Evolutionary conservation across 2,888 invertebrate species (phyloP), one percentile per base, ranked within the genome.

Genomic region (Neoitamus cyanurus): DNA sequence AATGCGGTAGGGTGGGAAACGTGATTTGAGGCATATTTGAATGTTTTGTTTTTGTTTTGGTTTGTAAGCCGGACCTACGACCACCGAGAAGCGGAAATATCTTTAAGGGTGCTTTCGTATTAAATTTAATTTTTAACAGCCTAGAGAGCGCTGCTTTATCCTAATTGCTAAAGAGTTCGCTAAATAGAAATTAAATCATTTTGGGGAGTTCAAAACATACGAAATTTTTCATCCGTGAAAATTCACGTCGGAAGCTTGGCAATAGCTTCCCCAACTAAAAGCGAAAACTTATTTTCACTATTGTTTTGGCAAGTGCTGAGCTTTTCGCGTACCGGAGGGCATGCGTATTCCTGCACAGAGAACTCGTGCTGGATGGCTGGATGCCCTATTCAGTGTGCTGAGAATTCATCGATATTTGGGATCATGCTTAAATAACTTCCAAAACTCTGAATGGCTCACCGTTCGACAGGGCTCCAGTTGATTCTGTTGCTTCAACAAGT

Each of bases 401-500:
- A 58, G 58, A 58, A 58, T 25, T 58, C 58, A 58, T 58, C 58
- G 58, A 58, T 58, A 58, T 58, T 58, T 25, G 58, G 25, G 58
- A 58, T 58, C 25, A 58, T 58, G 58, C 58, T 58, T 58, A 58
- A 58, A 58, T 58, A 15, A 15, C 6, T 58, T 58, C 20, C 58
- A 58, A 58, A 58, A 58, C 58, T 20, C 20, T 3, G 58, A 25
- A 58, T 58, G 6, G 20, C 58, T 25, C 58, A 25, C 25, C 20
- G 6, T 25, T 58, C 11, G 58, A 6, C 42, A 42, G 4, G 5
- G 58, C 3, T 58, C 20, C 25, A 58, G 58, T 58, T 58, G 58
- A 58, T 58, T 58, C 58, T 58, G 58, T 58, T 58, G 58, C 58
- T 58, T 58, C 58, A 58, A 58, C 58, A 58, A 58, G 58, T 58